Conservation (phyloP, 92 coral and sea anemone genomes). For the Porites lobata region DNA sequence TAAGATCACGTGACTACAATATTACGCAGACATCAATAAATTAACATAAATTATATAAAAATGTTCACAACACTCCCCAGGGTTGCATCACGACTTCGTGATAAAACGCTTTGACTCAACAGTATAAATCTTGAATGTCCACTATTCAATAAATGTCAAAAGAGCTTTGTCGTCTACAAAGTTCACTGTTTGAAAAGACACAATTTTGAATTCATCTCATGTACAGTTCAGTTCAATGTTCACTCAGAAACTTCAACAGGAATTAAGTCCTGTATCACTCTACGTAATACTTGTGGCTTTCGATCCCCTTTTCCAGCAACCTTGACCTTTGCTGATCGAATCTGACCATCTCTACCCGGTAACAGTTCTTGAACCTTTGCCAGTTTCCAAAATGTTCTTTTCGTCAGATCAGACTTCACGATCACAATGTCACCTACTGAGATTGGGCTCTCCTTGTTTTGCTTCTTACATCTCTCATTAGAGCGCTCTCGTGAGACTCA, state of each 20-base stretch:
- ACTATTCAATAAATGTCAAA: background rate
- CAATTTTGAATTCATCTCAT: background rate
- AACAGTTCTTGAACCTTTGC: conserved; percentile 33
- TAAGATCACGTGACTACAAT: background rate
- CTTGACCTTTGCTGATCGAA: conserved; percentile 42
- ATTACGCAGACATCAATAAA: too few species aligned
- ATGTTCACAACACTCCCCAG: conserved; percentile 4
- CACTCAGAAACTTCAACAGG: conserved; percentile 36
- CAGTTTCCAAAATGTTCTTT: background rate
- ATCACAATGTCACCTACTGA: too few species aligned
- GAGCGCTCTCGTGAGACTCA: too few species aligned
- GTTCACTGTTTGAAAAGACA: too few species aligned
- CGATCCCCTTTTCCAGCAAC: conserved; percentile 23
- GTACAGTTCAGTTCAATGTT: too few species aligned
- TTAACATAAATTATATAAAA: background rate
- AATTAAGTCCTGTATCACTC: conserved; percentile 40
- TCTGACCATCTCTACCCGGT: conserved; percentile 27
- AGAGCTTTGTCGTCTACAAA: too few species aligned
- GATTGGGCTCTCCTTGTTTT: too few species aligned
- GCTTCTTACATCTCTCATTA: background rate
- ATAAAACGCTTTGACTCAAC: background rate
- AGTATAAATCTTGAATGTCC: background rate
- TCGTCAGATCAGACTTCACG: too few species aligned
- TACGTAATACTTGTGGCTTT: conserved; percentile 26
- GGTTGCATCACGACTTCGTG: conserved; percentile 10